phyloP scores from a whole-genome alignment of 2,113 vertebrate genomes.

The Ochotona curzoniae region DNA sequence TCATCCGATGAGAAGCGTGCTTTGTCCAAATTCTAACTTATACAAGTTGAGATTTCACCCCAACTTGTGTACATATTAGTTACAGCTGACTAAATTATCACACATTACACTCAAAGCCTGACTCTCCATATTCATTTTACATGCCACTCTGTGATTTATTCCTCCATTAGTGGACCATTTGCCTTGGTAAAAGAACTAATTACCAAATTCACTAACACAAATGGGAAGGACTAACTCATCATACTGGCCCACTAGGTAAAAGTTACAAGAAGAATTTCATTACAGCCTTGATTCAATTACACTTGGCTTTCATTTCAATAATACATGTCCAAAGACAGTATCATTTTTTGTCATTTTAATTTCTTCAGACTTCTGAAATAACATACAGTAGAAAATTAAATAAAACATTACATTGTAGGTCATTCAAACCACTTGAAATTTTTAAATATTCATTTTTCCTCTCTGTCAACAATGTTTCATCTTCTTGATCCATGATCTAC shows the following conservation, averaged over 20 bases:
- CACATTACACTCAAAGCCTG: conserved; percentile 78
- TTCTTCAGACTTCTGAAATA: conserved; percentile 64
- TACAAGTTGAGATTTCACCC: conserved; percentile 68
- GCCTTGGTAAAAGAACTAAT: conserved; percentile 83
- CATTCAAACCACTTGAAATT: conserved; percentile 60
- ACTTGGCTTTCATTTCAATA: conserved; percentile 66
- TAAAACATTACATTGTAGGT: conserved; percentile 68
- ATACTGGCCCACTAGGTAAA: conserved; percentile 51
- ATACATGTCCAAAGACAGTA: conserved; percentile 63
- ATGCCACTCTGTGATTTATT: conserved; percentile 83
- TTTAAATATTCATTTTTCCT: conserved; percentile 66
- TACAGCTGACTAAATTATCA: conserved; percentile 81
- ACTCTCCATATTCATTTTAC: conserved; percentile 82
- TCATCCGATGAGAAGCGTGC: background rate
- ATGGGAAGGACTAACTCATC: conserved; percentile 80
- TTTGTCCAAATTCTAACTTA: conserved; percentile 27
- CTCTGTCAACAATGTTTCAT: conserved; percentile 54
- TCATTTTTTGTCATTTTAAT: conserved; percentile 72
- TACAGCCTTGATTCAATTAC: conserved; percentile 50
- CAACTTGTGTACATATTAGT: conserved; percentile 79
- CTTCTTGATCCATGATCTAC: conserved; percentile 48
- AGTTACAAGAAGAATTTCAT: conserved; percentile 71
- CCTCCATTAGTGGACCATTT: conserved; percentile 85
- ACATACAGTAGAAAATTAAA: conserved; percentile 67
- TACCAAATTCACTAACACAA: conserved; percentile 81